A percentile compares a stretch with the other conserved stretches of the same genome.
These are phyloP conservation scores for Formica selysi DNA, from an alignment of 1,140 invertebrate species.

Conservation along the genomic window DNA sequence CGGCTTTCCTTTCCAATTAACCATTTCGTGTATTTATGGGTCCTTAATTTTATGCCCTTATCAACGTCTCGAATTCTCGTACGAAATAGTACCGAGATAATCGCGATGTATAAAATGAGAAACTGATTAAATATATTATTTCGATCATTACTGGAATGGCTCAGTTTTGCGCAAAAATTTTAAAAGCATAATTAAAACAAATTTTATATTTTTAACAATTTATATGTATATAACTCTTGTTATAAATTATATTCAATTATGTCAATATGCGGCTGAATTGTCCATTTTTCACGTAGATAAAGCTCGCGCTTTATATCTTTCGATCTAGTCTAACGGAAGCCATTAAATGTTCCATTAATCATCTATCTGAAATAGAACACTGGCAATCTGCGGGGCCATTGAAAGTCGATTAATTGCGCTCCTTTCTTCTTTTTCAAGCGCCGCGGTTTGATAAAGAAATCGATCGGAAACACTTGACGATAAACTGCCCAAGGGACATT, in stretches of 20 bases:
- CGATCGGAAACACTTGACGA: conserved; percentile 60
- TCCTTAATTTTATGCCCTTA: conserved; percentile 9
- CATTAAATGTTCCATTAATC: conserved; percentile 60
- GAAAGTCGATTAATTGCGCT: conserved; percentile 60
- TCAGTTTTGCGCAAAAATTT: background rate
- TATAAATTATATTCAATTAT: background rate
- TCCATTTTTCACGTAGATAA: conserved; percentile 32
- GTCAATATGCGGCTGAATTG: background rate
- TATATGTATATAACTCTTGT: background rate
- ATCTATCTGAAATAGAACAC: conserved; percentile 56
- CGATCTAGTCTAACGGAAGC: conserved; percentile 20
- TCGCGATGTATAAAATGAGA: background rate
- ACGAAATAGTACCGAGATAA: background rate
- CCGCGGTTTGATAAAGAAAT: conserved; percentile 58
- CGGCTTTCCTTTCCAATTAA: conserved; percentile 46
- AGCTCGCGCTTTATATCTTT: conserved; percentile 31
- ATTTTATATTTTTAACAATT: background rate
- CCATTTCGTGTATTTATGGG: background rate
- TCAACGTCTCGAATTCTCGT: background rate
- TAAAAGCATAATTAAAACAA: background rate
- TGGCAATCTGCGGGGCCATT: conserved; percentile 37
- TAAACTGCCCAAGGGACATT: conserved; percentile 39
- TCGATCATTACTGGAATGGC: background rate
- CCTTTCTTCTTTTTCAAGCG: conserved; percentile 50
- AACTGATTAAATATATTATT: background rate